phyloP scores from a whole-genome alignment of 2,113 vertebrate genomes.

The Pygathrix nemaeus region DNA sequence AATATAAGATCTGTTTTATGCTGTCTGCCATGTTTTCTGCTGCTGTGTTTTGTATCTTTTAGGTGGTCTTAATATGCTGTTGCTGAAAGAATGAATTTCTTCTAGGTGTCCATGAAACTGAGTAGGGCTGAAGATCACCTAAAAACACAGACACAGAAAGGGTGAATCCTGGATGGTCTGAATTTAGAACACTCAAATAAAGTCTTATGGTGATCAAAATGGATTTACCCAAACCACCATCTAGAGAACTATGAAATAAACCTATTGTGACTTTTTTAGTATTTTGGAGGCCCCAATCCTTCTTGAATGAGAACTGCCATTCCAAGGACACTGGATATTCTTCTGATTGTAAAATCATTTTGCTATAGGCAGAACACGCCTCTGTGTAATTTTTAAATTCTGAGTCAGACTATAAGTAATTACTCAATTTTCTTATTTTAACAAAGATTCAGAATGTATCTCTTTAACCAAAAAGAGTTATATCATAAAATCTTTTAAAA shows the following conservation, averaged over 20 bases:
- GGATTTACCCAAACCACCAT: background rate
- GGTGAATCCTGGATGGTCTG: background rate
- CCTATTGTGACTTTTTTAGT: background rate
- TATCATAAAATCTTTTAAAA: background rate
- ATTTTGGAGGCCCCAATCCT: background rate
- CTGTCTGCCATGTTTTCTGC: background rate
- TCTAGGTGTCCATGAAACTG: background rate
- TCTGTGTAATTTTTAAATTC: background rate
- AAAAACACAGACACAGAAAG: background rate
- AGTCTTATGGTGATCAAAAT: background rate
- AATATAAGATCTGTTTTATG: background rate
- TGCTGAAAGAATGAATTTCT: background rate
- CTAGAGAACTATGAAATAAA: background rate
- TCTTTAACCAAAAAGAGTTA: background rate
- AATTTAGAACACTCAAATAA: background rate
- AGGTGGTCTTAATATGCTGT: background rate
- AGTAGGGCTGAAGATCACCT: background rate
- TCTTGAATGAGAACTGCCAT: background rate
- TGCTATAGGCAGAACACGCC: background rate
- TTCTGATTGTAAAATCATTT: background rate
- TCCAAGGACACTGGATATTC: background rate
- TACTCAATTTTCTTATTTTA: background rate
- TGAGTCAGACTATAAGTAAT: background rate
- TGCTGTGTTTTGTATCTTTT: background rate
- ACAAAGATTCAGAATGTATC: background rate